These are phyloP conservation scores for Eupelmus urozonus DNA, from an alignment of 2,888 invertebrate genomes.

Conservation along the genomic window DNA sequence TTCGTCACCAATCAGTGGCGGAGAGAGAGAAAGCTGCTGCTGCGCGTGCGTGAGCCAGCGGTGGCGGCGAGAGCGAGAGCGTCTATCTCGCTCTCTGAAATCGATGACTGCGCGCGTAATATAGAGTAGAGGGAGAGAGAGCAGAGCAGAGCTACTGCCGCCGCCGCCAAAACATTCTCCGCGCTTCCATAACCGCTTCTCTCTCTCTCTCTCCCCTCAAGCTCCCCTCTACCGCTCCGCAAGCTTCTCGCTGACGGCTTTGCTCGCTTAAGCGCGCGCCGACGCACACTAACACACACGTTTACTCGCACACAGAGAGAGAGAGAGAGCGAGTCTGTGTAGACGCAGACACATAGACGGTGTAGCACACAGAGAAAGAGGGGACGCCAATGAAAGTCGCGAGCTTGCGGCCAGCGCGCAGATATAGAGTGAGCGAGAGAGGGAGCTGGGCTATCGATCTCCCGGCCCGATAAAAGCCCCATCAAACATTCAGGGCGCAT, in stretches of 20 bases:
- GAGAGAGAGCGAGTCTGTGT: not conserved
- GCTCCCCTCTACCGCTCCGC: conserved; percentile 2
- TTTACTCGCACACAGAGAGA: not conserved
- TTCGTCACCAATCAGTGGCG: conserved; percentile 66
- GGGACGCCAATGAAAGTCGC: conserved; percentile 56
- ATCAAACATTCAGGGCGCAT: conserved; percentile 60
- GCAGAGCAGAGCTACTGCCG: not conserved
- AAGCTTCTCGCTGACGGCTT: conserved; percentile 31
- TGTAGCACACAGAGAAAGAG: conserved; percentile 6
- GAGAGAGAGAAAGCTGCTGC: conserved; percentile 56
- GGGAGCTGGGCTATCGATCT: conserved; percentile 53
- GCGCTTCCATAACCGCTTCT: conserved; percentile 54
- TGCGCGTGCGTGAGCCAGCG: conserved; percentile 66
- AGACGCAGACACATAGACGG: not conserved
- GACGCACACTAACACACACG: conserved; percentile 17
- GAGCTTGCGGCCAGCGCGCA: conserved; percentile 44
- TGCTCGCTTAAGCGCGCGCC: conserved; percentile 54
- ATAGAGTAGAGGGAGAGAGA: conserved; percentile 60
- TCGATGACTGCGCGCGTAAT: conserved; percentile 65
- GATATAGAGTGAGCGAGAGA: conserved; percentile 14
- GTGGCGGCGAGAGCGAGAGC: conserved; percentile 62
- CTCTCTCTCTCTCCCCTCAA: not conserved
- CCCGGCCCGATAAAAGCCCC: conserved; percentile 57
- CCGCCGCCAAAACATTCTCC: conserved; percentile 65
- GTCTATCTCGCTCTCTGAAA: conserved; percentile 57